These are phyloP conservation scores for Sander vitreus DNA, from an alignment of 2,113 vertebrate genomes.

Conservation along the genomic window DNA sequence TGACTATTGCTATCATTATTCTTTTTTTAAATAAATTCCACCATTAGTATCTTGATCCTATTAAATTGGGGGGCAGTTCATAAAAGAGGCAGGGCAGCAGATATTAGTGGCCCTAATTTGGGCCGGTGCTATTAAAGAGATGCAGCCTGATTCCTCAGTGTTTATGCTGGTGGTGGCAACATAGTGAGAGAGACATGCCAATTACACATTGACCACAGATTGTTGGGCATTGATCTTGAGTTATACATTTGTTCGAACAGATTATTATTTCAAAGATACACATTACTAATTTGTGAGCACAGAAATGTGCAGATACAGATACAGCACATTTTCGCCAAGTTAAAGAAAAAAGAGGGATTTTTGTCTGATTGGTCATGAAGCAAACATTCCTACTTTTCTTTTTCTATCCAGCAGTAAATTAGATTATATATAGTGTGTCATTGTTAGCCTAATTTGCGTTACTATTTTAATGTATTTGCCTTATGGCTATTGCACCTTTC, in stretches of 20 bases:
- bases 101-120: neutral
- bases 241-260: slow-evolving; percentile 2
- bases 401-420: neutral
- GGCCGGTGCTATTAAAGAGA: neutral
- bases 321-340: neutral
- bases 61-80: neutral
- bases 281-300: neutral
- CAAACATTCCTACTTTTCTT: neutral
- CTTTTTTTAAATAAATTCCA: neutral
- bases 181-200: neutral
- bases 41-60: neutral
- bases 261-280: slow-evolving; percentile 26
- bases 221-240: slow-evolving; percentile 19
- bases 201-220: slow-evolving; percentile 25
- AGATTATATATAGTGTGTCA: neutral
- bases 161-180: slow-evolving; percentile 12
- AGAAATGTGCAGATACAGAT: neutral
- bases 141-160: neutral
- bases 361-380: no score
- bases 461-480: neutral
- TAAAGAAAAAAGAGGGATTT: neutral
- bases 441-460: neutral
- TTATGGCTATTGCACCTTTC: neutral
- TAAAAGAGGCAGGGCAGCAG: neutral
- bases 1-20: neutral